phyloP scores from a whole-genome alignment of 2,113 vertebrate genomes.

The Pyxicephalus adspersus region DNA sequence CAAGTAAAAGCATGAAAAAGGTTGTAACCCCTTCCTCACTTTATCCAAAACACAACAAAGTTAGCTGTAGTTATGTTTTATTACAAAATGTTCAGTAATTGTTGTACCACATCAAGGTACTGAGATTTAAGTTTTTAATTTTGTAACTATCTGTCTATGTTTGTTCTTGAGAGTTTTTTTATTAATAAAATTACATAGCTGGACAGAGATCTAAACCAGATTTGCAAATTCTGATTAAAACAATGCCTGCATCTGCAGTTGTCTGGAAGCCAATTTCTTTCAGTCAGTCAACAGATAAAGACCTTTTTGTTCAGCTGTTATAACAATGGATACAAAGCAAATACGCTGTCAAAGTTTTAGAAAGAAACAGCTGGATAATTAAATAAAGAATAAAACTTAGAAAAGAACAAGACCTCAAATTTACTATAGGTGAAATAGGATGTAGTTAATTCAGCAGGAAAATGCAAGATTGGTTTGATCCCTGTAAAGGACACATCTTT shows the following conservation, averaged over 20 bases:
- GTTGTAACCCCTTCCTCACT: too few species aligned
- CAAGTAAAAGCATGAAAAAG: too few species aligned
- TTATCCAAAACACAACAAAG: too few species aligned
- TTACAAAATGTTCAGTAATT: neutral
- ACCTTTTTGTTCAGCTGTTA: constrained; percentile 37
- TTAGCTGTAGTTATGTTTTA: too few species aligned
- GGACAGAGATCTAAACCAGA: neutral
- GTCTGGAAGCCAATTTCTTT: neutral
- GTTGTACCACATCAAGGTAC: neutral
- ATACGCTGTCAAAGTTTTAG: neutral
- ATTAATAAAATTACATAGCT: neutral
- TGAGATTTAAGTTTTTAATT: too few species aligned
- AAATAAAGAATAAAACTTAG: neutral
- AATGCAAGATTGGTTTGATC: too few species aligned
- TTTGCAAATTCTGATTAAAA: neutral
- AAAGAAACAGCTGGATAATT: constrained; percentile 18
- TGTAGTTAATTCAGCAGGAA: too few species aligned
- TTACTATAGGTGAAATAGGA: neutral
- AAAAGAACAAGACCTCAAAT: neutral
- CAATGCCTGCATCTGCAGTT: neutral
- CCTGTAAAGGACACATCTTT: too few species aligned
- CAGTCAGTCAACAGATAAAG: constrained; percentile 2
- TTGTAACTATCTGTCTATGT: neutral
- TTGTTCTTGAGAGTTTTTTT: neutral
- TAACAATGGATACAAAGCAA: neutral